phyloP scores from a whole-genome alignment of 2,113 vertebrate species.

The Mungos mungo region DNA sequence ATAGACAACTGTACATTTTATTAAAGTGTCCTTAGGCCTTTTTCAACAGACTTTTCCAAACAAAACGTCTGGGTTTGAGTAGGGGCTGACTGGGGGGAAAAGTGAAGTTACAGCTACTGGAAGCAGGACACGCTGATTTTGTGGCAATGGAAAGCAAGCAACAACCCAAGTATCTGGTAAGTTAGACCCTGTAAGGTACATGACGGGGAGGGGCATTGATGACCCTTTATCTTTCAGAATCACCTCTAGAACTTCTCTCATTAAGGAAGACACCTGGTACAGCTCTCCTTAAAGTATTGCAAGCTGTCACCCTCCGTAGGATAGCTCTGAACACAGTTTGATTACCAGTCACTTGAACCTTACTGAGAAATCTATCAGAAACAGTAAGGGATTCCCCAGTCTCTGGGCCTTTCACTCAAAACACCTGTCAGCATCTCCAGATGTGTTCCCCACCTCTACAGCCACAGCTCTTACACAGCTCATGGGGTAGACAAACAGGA shows the following conservation, averaged over 20 bases:
- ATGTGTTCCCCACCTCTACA: neutral
- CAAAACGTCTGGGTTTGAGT: neutral
- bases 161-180: neutral
- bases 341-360: neutral
- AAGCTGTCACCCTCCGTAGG: neutral
- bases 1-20: neutral
- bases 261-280: neutral
- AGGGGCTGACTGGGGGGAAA: neutral
- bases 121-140: neutral
- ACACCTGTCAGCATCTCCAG: neutral
- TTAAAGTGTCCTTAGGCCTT: neutral
- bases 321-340: neutral
- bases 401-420: neutral
- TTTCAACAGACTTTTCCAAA: neutral
- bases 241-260: neutral
- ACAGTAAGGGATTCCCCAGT: neutral
- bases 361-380: neutral
- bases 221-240: neutral
- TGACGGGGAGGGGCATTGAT: neutral
- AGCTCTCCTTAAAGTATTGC: neutral
- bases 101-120: neutral
- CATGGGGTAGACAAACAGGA: neutral
- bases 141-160: neutral
- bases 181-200: neutral
- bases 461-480: neutral